Conservation (phyloP, 2,888 invertebrate species). For the Lasioglossum oenotherae region DNA sequence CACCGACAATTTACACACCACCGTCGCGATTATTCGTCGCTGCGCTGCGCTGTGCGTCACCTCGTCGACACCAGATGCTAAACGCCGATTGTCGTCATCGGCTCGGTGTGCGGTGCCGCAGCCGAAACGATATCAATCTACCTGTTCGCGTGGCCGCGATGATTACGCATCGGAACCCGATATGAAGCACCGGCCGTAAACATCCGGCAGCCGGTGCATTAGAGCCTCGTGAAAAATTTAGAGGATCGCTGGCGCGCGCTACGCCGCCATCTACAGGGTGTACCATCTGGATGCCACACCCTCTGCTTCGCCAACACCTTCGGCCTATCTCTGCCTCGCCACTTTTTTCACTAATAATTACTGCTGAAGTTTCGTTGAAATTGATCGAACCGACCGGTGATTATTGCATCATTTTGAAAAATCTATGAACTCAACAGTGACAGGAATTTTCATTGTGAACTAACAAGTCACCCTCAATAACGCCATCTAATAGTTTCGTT, state of each 20-base stretch:
- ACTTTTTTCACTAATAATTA: not conserved
- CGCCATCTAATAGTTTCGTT: too few relatives aligned
- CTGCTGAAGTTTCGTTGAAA: not conserved
- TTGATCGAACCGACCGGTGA: not conserved
- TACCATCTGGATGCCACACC: not conserved
- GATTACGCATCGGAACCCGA: constrained; percentile 31
- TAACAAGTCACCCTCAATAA: too few relatives aligned
- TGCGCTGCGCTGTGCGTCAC: not conserved
- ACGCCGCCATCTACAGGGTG: not conserved
- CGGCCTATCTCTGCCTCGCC: not conserved
- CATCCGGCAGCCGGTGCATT: constrained; percentile 41
- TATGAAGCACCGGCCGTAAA: constrained; percentile 23
- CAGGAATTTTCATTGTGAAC: too few relatives aligned
- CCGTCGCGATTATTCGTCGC: constrained; percentile 11
- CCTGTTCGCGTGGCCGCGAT: constrained; percentile 11
- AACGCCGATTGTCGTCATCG: constrained; percentile 25
- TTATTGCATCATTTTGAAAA: too few relatives aligned
- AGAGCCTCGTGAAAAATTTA: constrained; percentile 52
- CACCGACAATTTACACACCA: constrained; percentile 24
- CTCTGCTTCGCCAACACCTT: not conserved
- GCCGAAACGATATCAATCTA: constrained; percentile 38
- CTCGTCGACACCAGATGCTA: constrained; percentile 17
- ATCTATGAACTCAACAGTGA: too few relatives aligned
- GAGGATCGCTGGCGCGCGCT: constrained; percentile 1
- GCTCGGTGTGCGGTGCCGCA: not conserved